A percentile compares a stretch with the other conserved stretches of the same genome.
phyloP scores from a whole-genome alignment of 2,113 vertebrate genomes.

The Malurus cyaneus region DNA sequence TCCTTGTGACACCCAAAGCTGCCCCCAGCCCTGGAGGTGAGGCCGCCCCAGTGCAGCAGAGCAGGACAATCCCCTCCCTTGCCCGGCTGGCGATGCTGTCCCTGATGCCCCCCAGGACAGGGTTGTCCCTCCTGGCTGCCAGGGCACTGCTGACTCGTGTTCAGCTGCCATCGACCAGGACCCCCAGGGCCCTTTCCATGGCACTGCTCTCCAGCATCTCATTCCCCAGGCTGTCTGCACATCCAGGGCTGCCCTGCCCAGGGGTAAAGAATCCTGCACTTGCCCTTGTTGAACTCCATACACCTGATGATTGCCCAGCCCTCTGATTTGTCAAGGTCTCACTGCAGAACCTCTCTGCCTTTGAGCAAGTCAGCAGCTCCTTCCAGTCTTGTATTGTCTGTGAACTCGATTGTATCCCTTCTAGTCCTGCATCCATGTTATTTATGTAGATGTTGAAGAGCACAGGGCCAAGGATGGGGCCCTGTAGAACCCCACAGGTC shows the following conservation, averaged over 20 bases:
- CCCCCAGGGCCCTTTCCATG: no score
- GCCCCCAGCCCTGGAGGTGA: neutral
- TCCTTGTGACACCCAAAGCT: fast-evolving
- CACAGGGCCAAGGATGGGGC: neutral
- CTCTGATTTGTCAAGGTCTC: neutral
- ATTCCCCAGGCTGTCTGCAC: no score
- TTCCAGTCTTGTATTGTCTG: neutral
- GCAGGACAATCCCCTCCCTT: neutral
- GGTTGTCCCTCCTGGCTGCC: neutral
- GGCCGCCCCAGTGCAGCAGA: fast-evolving
- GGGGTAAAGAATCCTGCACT: neutral
- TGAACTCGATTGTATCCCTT: neutral
- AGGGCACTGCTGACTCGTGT: fast-evolving
- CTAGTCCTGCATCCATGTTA: fast-evolving
- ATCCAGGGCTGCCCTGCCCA: neutral
- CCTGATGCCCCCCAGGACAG: neutral
- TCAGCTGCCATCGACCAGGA: fast-evolving
- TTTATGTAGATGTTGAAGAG: neutral
- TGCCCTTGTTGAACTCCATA: neutral
- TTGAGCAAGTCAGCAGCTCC: neutral
- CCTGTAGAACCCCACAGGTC: fast-evolving
- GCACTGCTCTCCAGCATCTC: neutral
- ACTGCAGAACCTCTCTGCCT: neutral
- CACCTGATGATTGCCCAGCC: neutral
- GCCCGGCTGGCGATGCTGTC: fast-evolving